phyloP scores from a whole-genome alignment of 2,888 invertebrate species.

The Hirudinaria manillensis region DNA sequence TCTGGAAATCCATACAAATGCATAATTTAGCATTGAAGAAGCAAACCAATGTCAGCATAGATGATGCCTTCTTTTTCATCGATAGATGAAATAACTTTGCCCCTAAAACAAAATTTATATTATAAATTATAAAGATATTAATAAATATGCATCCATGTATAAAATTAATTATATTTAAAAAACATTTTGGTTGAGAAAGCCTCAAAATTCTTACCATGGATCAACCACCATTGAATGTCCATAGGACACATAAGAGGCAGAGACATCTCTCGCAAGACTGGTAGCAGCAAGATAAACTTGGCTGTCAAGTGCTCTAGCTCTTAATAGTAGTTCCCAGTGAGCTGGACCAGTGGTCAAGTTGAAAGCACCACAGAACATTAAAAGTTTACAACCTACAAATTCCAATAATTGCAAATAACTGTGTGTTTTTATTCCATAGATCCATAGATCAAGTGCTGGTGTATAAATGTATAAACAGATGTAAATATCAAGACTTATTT shows the following conservation, averaged over 20 bases:
- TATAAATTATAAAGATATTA: neutral
- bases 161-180: too few species aligned
- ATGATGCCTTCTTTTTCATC: constrained; percentile 68
- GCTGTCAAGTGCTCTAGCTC: constrained; percentile 77
- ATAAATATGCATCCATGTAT: neutral
- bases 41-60: constrained; percentile 68
- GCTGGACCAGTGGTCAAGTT: constrained; percentile 90
- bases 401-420: neutral
- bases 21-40: constrained; percentile 9
- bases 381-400: constrained; percentile 68
- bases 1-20: neutral
- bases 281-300: constrained; percentile 79
- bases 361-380: constrained; percentile 89
- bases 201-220: constrained; percentile 62
- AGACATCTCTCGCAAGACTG: constrained; percentile 72
- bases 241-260: constrained; percentile 75
- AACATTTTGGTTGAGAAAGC: too few species aligned
- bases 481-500: too few species aligned
- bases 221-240: constrained; percentile 77
- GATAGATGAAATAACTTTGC: constrained; percentile 66
- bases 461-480: constrained; percentile 16
- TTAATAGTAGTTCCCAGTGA: constrained; percentile 81
- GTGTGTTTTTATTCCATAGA: neutral
- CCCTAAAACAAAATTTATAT: constrained; percentile 54
- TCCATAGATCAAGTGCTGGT: neutral